Evolutionary conservation across 2,113 vertebrate species (phyloP).

Genomic region (Psammodynastes pulverulentus): DNA sequence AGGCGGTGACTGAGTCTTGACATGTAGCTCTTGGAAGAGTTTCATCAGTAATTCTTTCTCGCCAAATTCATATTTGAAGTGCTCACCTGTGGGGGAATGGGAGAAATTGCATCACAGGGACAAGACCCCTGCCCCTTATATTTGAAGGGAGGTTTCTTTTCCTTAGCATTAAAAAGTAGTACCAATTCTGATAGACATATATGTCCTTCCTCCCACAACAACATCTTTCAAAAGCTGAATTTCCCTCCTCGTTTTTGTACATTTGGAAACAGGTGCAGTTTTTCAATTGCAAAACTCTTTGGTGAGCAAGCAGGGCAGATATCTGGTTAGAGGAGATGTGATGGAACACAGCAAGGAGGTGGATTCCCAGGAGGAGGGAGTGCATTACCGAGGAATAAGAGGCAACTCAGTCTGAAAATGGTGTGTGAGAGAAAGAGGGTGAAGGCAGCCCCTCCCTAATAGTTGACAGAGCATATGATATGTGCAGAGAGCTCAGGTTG

Average conservation of each 20-base stretch:
- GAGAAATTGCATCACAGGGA: neutral
- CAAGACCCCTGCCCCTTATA: neutral
- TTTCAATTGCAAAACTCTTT: neutral
- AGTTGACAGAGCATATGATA: neutral
- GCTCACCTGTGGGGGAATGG: constrained; percentile 57
- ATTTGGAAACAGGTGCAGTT: neutral
- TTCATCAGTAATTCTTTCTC: constrained; percentile 73
- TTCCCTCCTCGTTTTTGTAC: neutral
- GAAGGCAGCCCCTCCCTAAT: neutral
- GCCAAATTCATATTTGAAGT: constrained; percentile 68
- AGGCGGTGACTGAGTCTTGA: constrained; percentile 42
- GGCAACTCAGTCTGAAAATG: neutral
- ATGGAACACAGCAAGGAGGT: neutral
- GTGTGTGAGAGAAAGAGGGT: neutral
- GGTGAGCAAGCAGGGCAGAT: neutral
- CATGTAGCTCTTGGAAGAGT: constrained; percentile 70
- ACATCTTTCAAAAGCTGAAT: neutral
- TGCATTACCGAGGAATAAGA: neutral
- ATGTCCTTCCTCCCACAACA: neutral
- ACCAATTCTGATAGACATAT: neutral
- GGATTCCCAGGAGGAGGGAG: neutral
- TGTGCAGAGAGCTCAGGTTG: neutral
- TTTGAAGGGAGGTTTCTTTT: neutral
- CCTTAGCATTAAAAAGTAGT: neutral
- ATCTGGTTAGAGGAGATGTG: neutral